Evolutionary conservation across 2,888 invertebrate species (phyloP).

Genomic region (Tholera decimalis): DNA sequence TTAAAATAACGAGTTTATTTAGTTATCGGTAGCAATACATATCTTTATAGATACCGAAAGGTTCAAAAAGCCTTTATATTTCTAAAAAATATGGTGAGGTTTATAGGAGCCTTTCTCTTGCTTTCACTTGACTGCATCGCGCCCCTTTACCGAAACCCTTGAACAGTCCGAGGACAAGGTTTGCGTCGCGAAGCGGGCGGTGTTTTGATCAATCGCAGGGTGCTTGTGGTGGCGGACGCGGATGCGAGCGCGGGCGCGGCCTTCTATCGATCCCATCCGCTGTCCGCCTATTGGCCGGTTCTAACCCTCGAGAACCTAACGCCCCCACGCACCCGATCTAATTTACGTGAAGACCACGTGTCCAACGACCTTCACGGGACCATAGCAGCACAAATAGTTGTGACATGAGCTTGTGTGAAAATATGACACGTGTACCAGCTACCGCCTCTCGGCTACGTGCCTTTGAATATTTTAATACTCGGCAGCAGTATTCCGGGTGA

Average conservation of each 20-base stretch:
- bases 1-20: slow-evolving; percentile 28
- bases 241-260: slow-evolving; percentile 74
- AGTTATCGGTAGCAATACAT: slow-evolving; percentile 1
- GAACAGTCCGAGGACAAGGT: slow-evolving; percentile 53
- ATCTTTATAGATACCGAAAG: neutral
- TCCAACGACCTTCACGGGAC: slow-evolving; percentile 78
- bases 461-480: slow-evolving; percentile 54
- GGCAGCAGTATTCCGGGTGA: slow-evolving; percentile 10
- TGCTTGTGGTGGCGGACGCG: slow-evolving; percentile 68
- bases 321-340: slow-evolving; percentile 71
- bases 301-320: slow-evolving; percentile 65
- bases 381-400: slow-evolving; percentile 67
- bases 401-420: slow-evolving; percentile 52
- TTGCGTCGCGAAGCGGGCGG: slow-evolving; percentile 56
- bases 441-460: slow-evolving; percentile 26
- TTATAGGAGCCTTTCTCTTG: neutral
- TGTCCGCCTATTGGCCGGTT: slow-evolving; percentile 70
- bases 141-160: slow-evolving; percentile 45
- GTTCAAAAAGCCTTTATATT: neutral
- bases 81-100: neutral
- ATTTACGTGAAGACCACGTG: slow-evolving; percentile 80
- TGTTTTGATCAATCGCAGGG: slow-evolving; percentile 62
- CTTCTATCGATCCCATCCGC: slow-evolving; percentile 72
- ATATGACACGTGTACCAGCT: slow-evolving; percentile 36
- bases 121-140: slow-evolving; percentile 26